Evolutionary conservation across 2,797 vertebrate genomes (phyloP), one percentile per base, ranked within the genome.

Genomic region (Acropternis orthonyx): DNA sequence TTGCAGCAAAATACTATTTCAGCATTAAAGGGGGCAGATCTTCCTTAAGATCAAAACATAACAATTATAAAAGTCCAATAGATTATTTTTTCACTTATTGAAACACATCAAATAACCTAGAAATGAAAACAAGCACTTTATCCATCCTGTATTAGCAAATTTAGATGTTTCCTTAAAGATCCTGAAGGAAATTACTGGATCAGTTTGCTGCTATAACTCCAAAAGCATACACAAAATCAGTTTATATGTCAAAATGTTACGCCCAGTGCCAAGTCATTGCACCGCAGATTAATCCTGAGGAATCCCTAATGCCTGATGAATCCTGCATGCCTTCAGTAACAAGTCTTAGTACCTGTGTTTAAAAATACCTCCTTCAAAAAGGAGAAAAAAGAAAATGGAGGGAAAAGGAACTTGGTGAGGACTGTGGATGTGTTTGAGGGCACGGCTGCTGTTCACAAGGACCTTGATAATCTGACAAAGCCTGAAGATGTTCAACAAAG

Each of bases 391-490:
- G 24, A 36, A 58, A 58, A 58, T 8, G 34, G 23, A 36, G 26
- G 34, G 56, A 58, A 58, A 58, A 58, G 15, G 7, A 81, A 72
- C 9, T 52, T 24, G 17, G 23, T 34, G 63, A 88, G 36, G 37
- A 17, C 19, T 55, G 21, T 0, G 0, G 15, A n/a, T 15, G 17
- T 10, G 54, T 14, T 41, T 28, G 13, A 73, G 51, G 46, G 28
- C 58, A 76, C 22, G 4, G 7, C 0, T 73, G 49, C 28, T 34
- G 6, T 7, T 43, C 41, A 30, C 10, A 8, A 65, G 18, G 41
- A 36, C 44, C 16, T 56, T 7, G 22, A 43, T 27, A 28, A 80
- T 22, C 2, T 69, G 51, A 48, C 32, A 56, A 73, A 56, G 55
- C 37, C 59, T 52, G 34, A 23, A 39, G 24, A 43, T n/a, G 10